A percentile compares a stretch with the other conserved stretches of the same genome.
Conservation (phyloP, 2,113 vertebrate genomes). For the Nyctereutes procyonoides region DNA sequence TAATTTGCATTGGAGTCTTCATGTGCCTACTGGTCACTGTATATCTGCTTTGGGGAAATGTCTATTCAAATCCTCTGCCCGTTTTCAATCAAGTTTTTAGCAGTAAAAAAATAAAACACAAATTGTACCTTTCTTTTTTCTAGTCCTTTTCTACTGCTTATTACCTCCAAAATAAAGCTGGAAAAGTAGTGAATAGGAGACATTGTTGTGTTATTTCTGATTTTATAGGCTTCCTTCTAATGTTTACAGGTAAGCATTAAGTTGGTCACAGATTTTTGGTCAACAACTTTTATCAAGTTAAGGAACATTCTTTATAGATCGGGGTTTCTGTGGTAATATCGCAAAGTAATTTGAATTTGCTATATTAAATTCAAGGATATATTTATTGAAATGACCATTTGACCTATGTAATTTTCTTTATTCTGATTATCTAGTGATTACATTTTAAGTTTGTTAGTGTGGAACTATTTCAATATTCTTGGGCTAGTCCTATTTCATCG, state of each 20-base stretch:
- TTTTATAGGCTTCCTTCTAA: slow-evolving; percentile 11
- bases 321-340: background rate
- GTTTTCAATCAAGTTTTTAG: slow-evolving; percentile 11
- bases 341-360: background rate
- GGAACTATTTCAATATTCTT: background rate
- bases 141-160: background rate
- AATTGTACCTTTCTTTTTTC: background rate
- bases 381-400: slow-evolving; percentile 19
- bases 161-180: background rate
- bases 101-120: slow-evolving; percentile 6
- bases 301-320: background rate
- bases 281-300: background rate
- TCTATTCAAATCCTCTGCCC: background rate
- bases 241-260: background rate
- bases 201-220: background rate
- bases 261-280: background rate
- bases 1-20: background rate
- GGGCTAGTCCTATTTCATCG: background rate
- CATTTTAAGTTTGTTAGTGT: slow-evolving; percentile 24
- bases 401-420: background rate
- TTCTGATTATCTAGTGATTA: background rate
- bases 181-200: background rate
- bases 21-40: background rate
- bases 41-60: background rate
- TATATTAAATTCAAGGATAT: background rate